A percentile compares a stretch with the other conserved stretches of the same genome.
Conservation (phyloP, 2,888 invertebrate species). For the Epiblema foenella region DNA sequence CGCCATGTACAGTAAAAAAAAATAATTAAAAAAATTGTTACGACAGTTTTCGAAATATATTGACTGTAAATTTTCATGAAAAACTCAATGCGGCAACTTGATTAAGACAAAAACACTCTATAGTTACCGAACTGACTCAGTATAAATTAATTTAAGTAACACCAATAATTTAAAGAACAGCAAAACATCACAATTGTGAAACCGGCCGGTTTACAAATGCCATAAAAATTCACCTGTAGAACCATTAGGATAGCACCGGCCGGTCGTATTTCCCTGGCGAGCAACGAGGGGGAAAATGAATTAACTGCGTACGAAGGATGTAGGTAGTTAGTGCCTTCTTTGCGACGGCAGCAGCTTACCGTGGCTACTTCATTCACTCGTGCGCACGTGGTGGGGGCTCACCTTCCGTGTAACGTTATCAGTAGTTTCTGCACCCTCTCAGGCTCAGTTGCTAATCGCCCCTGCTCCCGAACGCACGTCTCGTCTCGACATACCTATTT, state of each 20-base stretch:
- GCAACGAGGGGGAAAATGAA: background rate
- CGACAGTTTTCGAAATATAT: no score
- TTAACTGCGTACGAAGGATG: background rate
- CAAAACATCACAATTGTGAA: constrained; percentile 25
- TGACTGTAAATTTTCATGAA: no score
- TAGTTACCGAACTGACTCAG: constrained; percentile 1
- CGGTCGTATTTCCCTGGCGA: constrained; percentile 10
- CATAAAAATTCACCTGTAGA: constrained; percentile 35
- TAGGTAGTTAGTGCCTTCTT: constrained; percentile 13
- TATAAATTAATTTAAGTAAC: background rate
- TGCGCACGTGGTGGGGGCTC: constrained; percentile 74
- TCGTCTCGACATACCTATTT: constrained; percentile 51
- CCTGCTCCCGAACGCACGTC: constrained; percentile 80
- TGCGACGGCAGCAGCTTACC: constrained; percentile 44
- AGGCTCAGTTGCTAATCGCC: constrained; percentile 82
- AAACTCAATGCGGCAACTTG: no score
- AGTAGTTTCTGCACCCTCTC: constrained; percentile 83
- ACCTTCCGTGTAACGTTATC: constrained; percentile 84
- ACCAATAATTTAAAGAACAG: background rate
- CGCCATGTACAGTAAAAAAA: no score
- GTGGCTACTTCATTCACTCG: constrained; percentile 78
- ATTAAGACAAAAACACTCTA: no score
- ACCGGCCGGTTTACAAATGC: constrained; percentile 27
- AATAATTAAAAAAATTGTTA: no score
- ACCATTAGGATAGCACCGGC: constrained; percentile 22